A percentile compares a stretch with the other conserved stretches of the same genome.
Evolutionary conservation across 2,888 invertebrate species (phyloP).

Genomic region (Melanotus villosus): DNA sequence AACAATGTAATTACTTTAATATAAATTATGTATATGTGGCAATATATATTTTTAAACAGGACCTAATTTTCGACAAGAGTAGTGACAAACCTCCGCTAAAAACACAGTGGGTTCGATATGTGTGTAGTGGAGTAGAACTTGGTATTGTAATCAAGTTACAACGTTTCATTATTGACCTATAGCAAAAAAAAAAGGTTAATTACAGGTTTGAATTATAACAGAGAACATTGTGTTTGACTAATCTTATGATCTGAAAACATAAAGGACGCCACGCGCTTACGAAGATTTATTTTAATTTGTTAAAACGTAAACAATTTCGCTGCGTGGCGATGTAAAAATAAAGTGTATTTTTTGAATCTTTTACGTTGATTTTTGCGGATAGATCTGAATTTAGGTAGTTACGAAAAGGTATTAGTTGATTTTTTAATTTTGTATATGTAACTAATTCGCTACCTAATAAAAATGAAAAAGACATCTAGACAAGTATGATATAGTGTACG

Average conservation of each 20-base stretch:
- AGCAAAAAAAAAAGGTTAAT: slow-evolving; percentile 53
- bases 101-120: slow-evolving; percentile 59
- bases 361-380: slow-evolving; percentile 3
- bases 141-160: slow-evolving; percentile 65
- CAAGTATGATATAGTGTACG: slow-evolving; percentile 38
- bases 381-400: slow-evolving; percentile 33
- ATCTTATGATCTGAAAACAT: neutral
- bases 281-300: neutral
- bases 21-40: neutral
- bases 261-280: neutral
- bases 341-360: neutral
- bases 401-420: slow-evolving; percentile 14
- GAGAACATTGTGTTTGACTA: slow-evolving; percentile 36
- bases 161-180: slow-evolving; percentile 65
- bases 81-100: slow-evolving; percentile 41
- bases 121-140: slow-evolving; percentile 66
- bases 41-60: slow-evolving; percentile 10
- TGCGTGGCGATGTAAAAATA: neutral
- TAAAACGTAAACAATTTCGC: too few species aligned
- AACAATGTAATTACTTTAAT: neutral
- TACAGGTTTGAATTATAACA: slow-evolving; percentile 48
- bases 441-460: slow-evolving; percentile 28
- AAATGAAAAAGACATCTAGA: slow-evolving; percentile 32
- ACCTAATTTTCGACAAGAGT: neutral
- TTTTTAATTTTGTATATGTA: slow-evolving; percentile 20